Base-by-base conservation (phyloP, 2,797 vertebrate genomes). In the Valencia hispanica region DNA sequence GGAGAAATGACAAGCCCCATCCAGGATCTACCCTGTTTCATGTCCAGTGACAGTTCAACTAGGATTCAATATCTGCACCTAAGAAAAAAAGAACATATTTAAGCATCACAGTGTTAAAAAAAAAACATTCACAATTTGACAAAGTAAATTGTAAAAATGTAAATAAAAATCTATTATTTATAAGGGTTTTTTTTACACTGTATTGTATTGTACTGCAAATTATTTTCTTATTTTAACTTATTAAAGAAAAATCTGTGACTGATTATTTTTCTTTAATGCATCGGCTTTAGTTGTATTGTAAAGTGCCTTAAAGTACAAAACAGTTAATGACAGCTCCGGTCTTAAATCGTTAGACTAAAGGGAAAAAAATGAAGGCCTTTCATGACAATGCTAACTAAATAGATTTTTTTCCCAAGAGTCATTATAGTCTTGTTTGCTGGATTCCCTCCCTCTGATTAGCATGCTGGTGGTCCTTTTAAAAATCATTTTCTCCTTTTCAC, bases 311-410 rank as follows among this genome's bases (percentile, higher is more conserved):
- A 30, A 43, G 51, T 57, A 8, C 36, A 72, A 57, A 2, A 32
- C 5, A 59, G 32, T 27, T 45, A 30, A 14, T 20, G 30, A 57
- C 48, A 34, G 47, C 48, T 51, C 36, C 34, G 32, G 20, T 41
- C 36, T 41, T 41, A 41, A 41, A 41, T 41, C n/a, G 22, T 43
- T n/a, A 41, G 20, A 36, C 61, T 11, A 18, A 51, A 51, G 47
- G 34, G 18, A 48, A 51, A 34, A 53, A 53, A 3, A 25, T 41
- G 12, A 72, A 43, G 7, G 39, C 18, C 22, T 43, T 27, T 30
- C 25, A 57, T 72, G 51, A 72, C 36, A 36, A 57, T 55, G 41
- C 55, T 57, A 59, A 73, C 57, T 45, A 27, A n/a, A 73, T 59
- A 22, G 36, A 10, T 30, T 32, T 30, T 32, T 32, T 43, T 72